Conservation (phyloP, 2,888 invertebrate species). For the Stenichneumon culpator region DNA sequence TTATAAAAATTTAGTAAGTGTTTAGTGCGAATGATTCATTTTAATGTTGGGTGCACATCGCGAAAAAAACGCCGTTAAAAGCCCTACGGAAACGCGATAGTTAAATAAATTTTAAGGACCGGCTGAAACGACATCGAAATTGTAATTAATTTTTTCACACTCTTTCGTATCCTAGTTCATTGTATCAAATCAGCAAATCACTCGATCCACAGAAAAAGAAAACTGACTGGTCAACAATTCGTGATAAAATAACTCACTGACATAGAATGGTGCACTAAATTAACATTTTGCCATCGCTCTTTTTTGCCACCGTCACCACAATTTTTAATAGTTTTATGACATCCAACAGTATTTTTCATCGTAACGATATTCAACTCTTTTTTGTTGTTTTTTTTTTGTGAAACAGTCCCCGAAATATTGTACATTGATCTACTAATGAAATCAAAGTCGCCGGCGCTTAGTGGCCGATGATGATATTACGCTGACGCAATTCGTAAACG, state of each 20-base stretch:
- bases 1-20: not conserved
- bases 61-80: not conserved
- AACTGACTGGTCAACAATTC: not conserved
- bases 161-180: not conserved
- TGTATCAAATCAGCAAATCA: not conserved
- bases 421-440: conserved; percentile 33
- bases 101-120: not conserved
- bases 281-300: not conserved
- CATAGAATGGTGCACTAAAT: not conserved
- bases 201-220: not conserved
- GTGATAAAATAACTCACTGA: not conserved
- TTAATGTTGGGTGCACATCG: not conserved
- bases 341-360: not conserved
- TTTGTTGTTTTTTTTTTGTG: not conserved
- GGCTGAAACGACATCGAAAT: not conserved
- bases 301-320: not conserved
- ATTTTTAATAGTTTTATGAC: conserved; percentile 5
- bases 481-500: conserved; percentile 12
- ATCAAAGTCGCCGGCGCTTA: conserved; percentile 15
- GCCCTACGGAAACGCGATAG: not conserved
- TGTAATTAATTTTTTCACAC: not conserved
- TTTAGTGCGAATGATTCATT: not conserved
- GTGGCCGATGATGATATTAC: conserved; percentile 7
- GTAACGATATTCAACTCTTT: not conserved
- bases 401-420: not conserved